Base-by-base conservation (phyloP, 2,888 invertebrate species). In the Pristionchus maxplancki region DNA sequence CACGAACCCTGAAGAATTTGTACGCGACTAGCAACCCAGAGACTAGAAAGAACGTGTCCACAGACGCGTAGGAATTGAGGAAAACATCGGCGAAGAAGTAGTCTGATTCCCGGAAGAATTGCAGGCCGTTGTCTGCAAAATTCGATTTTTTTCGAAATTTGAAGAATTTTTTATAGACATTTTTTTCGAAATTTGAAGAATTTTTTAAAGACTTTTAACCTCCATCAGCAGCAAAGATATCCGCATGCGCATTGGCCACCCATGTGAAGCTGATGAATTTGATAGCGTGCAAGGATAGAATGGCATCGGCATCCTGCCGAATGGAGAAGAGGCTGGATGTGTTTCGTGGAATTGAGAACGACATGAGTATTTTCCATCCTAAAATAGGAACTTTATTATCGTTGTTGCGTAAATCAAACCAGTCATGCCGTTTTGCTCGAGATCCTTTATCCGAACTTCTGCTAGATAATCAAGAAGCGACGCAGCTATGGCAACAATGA, bases 181-280 rank as follows among this genome's bases (percentile, higher is more conserved):
- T 62, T 17, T n/a, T 24, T 11, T 62, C 9, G n/a, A 24, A 62
- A 24, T n/a, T n/a, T n/a, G n/a, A n/a, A n/a, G n/a, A n/a, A n/a
- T n/a, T n/a, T 11, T n/a, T 58, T 58, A 31, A 6, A 11, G 31
- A n/a, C 17, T 31, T 37, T 24, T 1, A 9, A 83, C 83, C 53
- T 50, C 24, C 31, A 83, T 83, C 83, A 53, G 53, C 20, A 13
- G 37, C 20, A 37, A 83, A 83, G 4, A 34, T 31, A 20, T 40
- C 17, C 5, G 58, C 31, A 20, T 83, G 83, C 3, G 9, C 53
- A 31, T 17, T 34, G 13, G 24, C 34, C 2, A 83, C 34, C 83
- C 83, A 83, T 34, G 83, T 58, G 58, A 83, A 53, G 17, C 50
- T 53, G 34, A 83, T 34, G 37, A 83, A 83, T n/a, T 58, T 53